Evolutionary conservation across 2,113 vertebrate genomes (phyloP).

Genomic region (Pteronura brasiliensis): DNA sequence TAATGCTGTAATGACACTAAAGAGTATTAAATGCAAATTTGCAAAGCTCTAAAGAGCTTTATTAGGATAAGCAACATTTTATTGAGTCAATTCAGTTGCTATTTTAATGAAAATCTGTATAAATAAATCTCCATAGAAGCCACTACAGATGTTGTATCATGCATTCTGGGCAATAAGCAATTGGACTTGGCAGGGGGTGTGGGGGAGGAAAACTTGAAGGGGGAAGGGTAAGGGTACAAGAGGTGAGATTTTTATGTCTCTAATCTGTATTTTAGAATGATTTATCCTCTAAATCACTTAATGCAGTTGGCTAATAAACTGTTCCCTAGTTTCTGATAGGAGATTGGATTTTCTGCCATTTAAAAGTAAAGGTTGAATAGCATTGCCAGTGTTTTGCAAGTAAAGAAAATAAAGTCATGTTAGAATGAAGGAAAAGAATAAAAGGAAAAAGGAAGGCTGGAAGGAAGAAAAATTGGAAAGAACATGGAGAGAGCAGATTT

Average conservation of each 20-base stretch:
- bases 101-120: slow-evolving; percentile 79
- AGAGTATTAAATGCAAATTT: slow-evolving; percentile 80
- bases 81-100: slow-evolving; percentile 76
- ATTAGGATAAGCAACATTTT: slow-evolving; percentile 79
- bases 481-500: not conserved
- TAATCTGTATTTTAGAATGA: slow-evolving; percentile 28
- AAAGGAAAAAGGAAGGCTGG: not conserved
- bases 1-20: slow-evolving; percentile 80
- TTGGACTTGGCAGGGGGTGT: not conserved
- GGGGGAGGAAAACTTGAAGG: not conserved
- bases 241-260: slow-evolving; percentile 41
- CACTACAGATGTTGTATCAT: slow-evolving; percentile 68
- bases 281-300: not conserved
- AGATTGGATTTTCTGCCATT: not conserved
- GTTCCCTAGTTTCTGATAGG: not conserved
- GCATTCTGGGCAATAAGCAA: slow-evolving; percentile 44
- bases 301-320: not conserved
- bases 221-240: not conserved
- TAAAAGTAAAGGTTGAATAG: not conserved
- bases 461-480: not conserved
- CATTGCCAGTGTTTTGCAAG: not conserved
- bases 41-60: slow-evolving; percentile 76
- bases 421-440: not conserved
- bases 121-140: slow-evolving; percentile 75
- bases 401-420: not conserved